phyloP scores from a whole-genome alignment of 1,140 invertebrate species.

The Zaprionus africanus region DNA sequence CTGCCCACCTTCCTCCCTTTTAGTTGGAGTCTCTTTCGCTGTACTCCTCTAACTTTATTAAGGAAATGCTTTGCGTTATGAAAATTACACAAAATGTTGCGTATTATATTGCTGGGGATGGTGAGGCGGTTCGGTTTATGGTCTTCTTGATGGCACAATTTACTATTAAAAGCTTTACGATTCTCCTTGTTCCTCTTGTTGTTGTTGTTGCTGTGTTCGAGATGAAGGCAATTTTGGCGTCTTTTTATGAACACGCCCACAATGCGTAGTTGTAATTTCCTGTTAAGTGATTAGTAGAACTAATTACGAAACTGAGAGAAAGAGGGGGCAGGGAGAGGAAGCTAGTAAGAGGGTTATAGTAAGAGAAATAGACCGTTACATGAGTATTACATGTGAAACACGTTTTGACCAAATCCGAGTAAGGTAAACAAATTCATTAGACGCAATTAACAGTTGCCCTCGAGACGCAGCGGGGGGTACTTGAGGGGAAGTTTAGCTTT shows the following conservation, averaged over 20 bases:
- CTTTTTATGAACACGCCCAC: slow-evolving; percentile 56
- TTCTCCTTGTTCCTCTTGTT: slow-evolving; percentile 21
- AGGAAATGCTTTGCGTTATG: slow-evolving; percentile 75
- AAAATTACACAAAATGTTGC: slow-evolving; percentile 76
- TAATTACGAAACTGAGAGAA: slow-evolving; percentile 48
- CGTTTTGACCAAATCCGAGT: slow-evolving; percentile 38
- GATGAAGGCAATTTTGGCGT: slow-evolving; percentile 29
- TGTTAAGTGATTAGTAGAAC: slow-evolving; percentile 56
- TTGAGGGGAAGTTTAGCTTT: neutral
- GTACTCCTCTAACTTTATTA: slow-evolving; percentile 48
- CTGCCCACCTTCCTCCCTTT: slow-evolving; percentile 14
- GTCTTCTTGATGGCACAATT: slow-evolving; percentile 63
- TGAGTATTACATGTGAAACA: slow-evolving; percentile 58
- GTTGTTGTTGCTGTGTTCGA: neutral
- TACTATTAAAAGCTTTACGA: slow-evolving; percentile 69
- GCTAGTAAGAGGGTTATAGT: neutral
- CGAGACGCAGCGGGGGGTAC: slow-evolving; percentile 16
- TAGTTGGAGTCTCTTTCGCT: neutral
- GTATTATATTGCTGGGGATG: slow-evolving; percentile 58
- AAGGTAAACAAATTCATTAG: slow-evolving; percentile 70
- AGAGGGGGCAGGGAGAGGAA: neutral
- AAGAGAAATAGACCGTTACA: slow-evolving; percentile 10
- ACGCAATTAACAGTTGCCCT: slow-evolving; percentile 58
- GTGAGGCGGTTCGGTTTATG: slow-evolving; percentile 58
- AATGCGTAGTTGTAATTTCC: slow-evolving; percentile 61